Evolutionary conservation across 2,888 invertebrate species (phyloP), one percentile per base, ranked within the genome.

Genomic region (Chrysotoxum bicinctum): DNA sequence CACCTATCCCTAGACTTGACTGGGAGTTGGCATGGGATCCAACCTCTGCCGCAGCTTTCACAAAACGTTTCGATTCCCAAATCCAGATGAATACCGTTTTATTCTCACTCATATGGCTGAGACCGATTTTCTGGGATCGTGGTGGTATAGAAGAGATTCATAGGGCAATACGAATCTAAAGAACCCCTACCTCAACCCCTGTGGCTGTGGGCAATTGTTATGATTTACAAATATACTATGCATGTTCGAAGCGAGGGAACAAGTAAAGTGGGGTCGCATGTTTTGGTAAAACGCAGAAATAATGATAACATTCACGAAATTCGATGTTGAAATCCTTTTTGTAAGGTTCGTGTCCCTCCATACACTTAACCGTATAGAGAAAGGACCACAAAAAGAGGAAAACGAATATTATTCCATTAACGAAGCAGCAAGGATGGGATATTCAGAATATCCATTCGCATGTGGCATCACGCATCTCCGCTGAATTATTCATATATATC

Each of bases 211-310:
- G 40, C 77, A 78, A 69, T 82, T 82, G 82, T 82, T 82, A 82
- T 82, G 82, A 82, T 82, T 82, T 73, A 78, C 73, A 82, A 82
- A 82, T 82, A 82, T 78, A 82, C 82, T 78, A 78, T 78, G 68
- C 54, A 66, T 72, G 70, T 43, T 35, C 50, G 16, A 40, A 16
- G n/a, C 1, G n/a, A n/a, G 64, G 23, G 3, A 64, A 9, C 45
- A 45, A 64, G 48, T 14, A 21, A 66, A 32, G 26, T 48, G 19
- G 26, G 40, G 4, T 30, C 10, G 30, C 9, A 35, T 26, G 37
- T 1, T 9, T 10, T 37, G 30, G 48, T 45, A 19, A 30, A 64
- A 30, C 62, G 45, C 35, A 50, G 66, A 76, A 66, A 84, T 84
- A 75, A 80, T 72, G 80, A 70, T 60, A 80, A 69, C 69, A 79